A percentile compares a stretch with the other conserved stretches of the same genome.
Evolutionary conservation across 2,113 vertebrate genomes (phyloP).

Genomic region (Colistium nudipinnis): DNA sequence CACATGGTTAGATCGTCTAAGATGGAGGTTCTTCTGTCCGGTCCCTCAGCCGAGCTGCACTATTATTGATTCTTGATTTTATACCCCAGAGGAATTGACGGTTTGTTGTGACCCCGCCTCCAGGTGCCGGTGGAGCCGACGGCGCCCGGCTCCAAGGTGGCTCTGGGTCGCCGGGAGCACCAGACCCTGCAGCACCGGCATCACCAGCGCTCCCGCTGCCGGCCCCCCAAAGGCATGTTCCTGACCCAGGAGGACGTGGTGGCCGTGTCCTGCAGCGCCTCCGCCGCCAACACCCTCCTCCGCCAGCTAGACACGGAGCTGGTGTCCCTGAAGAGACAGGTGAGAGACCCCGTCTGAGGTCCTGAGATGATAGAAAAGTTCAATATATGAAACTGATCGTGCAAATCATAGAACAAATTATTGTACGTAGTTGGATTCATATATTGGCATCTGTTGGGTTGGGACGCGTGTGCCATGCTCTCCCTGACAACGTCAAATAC

Average conservation of each 20-base stretch:
- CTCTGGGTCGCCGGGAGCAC: conserved; percentile 92
- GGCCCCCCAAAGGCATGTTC: conserved; percentile 98
- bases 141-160: conserved; percentile 88
- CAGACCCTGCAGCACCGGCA: conserved; percentile 96
- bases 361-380: too few relatives aligned
- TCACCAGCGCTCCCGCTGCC: conserved; percentile 95
- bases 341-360: neutral
- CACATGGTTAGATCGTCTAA: too few relatives aligned
- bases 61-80: too few relatives aligned
- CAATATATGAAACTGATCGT: too few relatives aligned
- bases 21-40: too few relatives aligned
- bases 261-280: conserved; percentile 94
- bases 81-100: too few relatives aligned
- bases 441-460: too few relatives aligned
- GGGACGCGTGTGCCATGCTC: too few relatives aligned
- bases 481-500: too few relatives aligned
- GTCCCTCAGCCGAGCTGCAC: too few relatives aligned
- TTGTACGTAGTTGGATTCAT: too few relatives aligned
- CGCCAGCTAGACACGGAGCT: conserved; percentile 97
- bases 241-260: conserved; percentile 96
- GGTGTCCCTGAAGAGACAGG: conserved; percentile 98
- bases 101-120: neutral
- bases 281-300: conserved; percentile 94
- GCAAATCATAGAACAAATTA: too few relatives aligned
- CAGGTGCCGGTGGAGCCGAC: conserved; percentile 87